phyloP scores from a whole-genome alignment of 2,888 invertebrate genomes.

The Operophtera brumata region DNA sequence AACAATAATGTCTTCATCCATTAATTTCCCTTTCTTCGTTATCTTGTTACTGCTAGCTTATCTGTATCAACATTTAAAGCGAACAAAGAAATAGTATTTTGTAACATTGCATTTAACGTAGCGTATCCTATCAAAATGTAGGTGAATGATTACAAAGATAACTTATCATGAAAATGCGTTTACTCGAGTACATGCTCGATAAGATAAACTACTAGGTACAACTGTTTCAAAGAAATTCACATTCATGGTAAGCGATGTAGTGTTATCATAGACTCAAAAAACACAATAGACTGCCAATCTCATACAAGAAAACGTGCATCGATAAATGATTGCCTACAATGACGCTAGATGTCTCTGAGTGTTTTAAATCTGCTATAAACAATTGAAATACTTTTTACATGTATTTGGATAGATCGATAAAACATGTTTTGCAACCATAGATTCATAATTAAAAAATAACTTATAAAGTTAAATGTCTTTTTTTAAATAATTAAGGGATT shows the following conservation, averaged over 20 bases:
- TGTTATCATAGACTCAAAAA: too few relatives aligned
- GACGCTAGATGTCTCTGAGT: too few relatives aligned
- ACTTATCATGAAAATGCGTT: conserved; percentile 53
- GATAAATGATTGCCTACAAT: too few relatives aligned
- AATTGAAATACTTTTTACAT: too few relatives aligned
- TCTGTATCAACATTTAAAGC: neutral
- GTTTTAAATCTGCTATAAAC: too few relatives aligned
- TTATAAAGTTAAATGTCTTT: too few relatives aligned
- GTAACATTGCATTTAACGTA: conserved; percentile 26
- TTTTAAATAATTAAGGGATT: too few relatives aligned
- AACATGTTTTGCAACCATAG: too few relatives aligned
- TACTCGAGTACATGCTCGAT: conserved; percentile 43
- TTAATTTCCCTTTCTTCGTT: neutral
- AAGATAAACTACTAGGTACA: conserved; percentile 42
- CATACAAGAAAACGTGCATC: too few relatives aligned
- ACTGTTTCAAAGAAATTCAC: conserved; percentile 15
- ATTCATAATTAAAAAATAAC: too few relatives aligned
- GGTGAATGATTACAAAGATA: conserved; percentile 49
- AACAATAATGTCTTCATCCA: neutral
- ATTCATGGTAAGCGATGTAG: conserved; percentile 2
- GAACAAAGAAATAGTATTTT: neutral
- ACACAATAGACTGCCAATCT: too few relatives aligned
- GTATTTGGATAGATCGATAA: too few relatives aligned
- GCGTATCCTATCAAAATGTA: conserved; percentile 42
- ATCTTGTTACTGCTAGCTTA: conserved; percentile 15